These are phyloP conservation scores for Caranx ignobilis DNA, from an alignment of 2,113 vertebrate species.

Conservation along the genomic window DNA sequence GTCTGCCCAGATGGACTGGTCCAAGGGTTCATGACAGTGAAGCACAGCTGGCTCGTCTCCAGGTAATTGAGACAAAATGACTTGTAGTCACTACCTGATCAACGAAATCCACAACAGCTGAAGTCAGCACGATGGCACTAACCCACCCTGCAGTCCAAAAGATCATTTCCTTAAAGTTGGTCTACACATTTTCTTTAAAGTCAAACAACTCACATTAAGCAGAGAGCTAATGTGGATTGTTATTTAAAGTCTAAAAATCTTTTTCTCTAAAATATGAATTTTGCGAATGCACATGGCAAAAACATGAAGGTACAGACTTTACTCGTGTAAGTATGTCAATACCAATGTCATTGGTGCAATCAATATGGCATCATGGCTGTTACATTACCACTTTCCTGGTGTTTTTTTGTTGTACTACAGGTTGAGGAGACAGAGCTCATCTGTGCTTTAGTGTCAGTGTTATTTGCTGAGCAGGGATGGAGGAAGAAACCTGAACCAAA, in stretches of 20 bases:
- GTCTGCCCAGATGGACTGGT: not conserved
- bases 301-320: no score
- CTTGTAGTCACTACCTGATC: slow-evolving; percentile 1
- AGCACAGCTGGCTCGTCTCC: not conserved
- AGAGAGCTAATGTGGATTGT: not conserved
- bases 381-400: not conserved
- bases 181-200: not conserved
- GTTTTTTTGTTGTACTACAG: not conserved
- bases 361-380: not conserved
- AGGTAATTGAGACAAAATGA: slow-evolving; percentile 22
- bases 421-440: slow-evolving; percentile 20
- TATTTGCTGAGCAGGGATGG: slow-evolving; percentile 11
- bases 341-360: not conserved
- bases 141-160: not conserved
- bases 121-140: not conserved
- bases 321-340: not conserved
- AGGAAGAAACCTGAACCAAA: not conserved
- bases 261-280: not conserved
- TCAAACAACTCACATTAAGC: not conserved
- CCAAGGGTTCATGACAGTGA: not conserved
- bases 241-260: not conserved
- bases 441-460: slow-evolving; percentile 23
- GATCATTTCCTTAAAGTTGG: not conserved
- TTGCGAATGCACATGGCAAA: no score
- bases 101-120: not conserved